Base-by-base conservation (phyloP, 2,113 vertebrate species). In the Tachysurus fulvidraco region DNA sequence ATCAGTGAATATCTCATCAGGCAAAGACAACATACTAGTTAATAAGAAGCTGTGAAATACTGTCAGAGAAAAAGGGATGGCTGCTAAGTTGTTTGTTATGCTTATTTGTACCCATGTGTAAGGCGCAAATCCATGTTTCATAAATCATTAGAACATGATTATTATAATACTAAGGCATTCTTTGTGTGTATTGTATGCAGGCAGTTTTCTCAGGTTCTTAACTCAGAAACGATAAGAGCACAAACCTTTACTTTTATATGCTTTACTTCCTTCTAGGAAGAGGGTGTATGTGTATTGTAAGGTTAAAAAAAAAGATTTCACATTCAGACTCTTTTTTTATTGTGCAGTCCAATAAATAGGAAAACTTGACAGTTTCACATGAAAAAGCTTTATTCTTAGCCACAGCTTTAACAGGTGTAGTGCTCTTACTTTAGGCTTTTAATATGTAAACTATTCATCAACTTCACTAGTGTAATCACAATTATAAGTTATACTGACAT, bases 301-400 rank as follows among this genome's bases (percentile, higher is more conserved):
- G 57, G 1, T 46, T 1, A 36, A 64, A 81, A 81, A 25, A 44
- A 50, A 46, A 64, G 44, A 21, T 9, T 46, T n/a, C 36, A 50
- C 6, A 50, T 50, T 65, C 25, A 9, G n/a, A 78, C 74, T 14
- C 46, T 64, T n/a, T 77, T 64, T n/a, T 77, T 36, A 57, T 19
- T 79, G n/a, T 19, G 28, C 28, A 16, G 12, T 77, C 50, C 21
- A 60, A 52, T 78, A 85, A 85, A 85, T n/a, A n/a, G 57, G 21
- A 55, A 79, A 28, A 81, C 55, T 16, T 60, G 23, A 88, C 74
- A 36, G 46, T 88, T n/a, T 91, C 91, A 92, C 92, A 95, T 92
- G 91, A 92, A 93, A 94, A 94, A 93, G 92, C 93, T 96, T 97
- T 98, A 97, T 98, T 97, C 93, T 94, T 95, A 96, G 94, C 94